Conservation (phyloP, 2,113 vertebrate genomes). For the Aphyosemion australe region DNA sequence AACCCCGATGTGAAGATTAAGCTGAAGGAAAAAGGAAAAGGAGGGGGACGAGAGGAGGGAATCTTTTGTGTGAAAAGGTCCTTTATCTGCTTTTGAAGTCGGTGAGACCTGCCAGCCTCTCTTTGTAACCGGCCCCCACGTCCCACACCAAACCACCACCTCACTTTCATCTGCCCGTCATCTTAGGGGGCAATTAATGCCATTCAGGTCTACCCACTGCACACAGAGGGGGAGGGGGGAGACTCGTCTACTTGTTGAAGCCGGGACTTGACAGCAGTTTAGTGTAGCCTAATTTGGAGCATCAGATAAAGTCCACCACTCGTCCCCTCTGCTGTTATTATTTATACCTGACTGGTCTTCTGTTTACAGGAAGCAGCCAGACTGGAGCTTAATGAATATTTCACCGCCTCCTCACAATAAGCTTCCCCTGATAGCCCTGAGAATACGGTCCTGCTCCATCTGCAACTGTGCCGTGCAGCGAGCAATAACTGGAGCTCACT, state of each 20-base stretch:
- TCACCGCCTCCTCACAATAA: slow-evolving; percentile 62
- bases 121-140: slow-evolving; percentile 61
- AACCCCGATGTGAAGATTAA: no score
- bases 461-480: slow-evolving; percentile 18
- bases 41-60: slow-evolving; percentile 20
- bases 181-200: no score
- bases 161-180: slow-evolving; percentile 66
- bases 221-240: slow-evolving; percentile 8
- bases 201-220: slow-evolving; percentile 47
- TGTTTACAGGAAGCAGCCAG: slow-evolving; percentile 56
- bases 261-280: slow-evolving; percentile 44
- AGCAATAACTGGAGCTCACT: slow-evolving; percentile 48
- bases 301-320: slow-evolving; percentile 17
- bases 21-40: slow-evolving; percentile 21
- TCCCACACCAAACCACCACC: slow-evolving; percentile 54
- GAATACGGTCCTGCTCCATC: slow-evolving; percentile 35
- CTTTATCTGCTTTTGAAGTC: slow-evolving; percentile 77
- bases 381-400: slow-evolving; percentile 69
- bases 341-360: background rate
- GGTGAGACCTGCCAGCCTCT: slow-evolving; percentile 70
- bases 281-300: slow-evolving; percentile 46
- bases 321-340: slow-evolving; percentile 30
- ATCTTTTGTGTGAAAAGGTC: slow-evolving; percentile 65
- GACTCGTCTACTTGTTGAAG: no score
- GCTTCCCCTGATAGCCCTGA: slow-evolving; percentile 47